Percentiles rank a stretch among this genome's conserved stretches.
Evolutionary conservation across 2,797 vertebrate genomes (phyloP).

Genomic region (Eulemur mongoz): DNA sequence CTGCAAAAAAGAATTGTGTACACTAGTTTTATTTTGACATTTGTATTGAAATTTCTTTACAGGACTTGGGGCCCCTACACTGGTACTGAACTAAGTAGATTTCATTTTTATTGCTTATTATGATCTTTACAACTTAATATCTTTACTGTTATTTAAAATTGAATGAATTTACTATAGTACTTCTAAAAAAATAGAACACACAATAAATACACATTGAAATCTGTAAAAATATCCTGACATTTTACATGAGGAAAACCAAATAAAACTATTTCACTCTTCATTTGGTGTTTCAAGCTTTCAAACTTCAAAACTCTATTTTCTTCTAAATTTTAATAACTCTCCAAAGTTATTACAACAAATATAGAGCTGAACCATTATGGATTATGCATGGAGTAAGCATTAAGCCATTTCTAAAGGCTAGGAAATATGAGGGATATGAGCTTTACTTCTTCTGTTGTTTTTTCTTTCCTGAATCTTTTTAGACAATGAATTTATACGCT

Average conservation of each 20-base stretch:
- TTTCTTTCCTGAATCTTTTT: not conserved
- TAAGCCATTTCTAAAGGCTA: not conserved
- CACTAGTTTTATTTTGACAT: not conserved
- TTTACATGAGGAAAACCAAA: not conserved
- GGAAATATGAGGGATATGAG: not conserved
- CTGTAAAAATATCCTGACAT: not conserved
- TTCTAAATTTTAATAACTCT: not conserved
- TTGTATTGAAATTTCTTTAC: not conserved
- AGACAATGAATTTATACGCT: not conserved
- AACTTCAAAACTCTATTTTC: not conserved
- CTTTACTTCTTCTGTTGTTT: not conserved
- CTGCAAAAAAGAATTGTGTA: not conserved
- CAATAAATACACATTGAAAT: not conserved
- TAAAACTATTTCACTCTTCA: not conserved
- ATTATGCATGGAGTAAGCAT: not conserved
- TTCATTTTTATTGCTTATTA: conserved; percentile 6
- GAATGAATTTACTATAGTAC: not conserved
- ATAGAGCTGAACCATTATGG: not conserved
- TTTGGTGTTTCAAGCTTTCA: not conserved
- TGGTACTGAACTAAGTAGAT: not conserved
- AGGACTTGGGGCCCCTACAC: not conserved
- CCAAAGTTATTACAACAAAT: not conserved
- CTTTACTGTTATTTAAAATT: not conserved
- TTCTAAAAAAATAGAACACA: not conserved
- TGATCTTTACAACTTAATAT: not conserved